Conservation (phyloP, 2,888 invertebrate species). For the Mamestra brassicae region DNA sequence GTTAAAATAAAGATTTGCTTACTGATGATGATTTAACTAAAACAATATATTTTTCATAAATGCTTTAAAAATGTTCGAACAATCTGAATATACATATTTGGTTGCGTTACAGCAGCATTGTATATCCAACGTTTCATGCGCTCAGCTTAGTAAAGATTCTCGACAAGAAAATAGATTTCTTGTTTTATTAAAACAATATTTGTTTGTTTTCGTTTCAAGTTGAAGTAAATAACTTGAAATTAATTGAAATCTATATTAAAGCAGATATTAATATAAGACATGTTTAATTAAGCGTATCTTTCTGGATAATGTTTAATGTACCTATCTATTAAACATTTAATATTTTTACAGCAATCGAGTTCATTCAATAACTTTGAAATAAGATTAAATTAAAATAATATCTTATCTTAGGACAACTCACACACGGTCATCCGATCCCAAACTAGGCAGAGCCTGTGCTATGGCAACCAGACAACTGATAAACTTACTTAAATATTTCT, state of each 20-base stretch:
- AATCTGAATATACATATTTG: neutral
- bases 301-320: neutral
- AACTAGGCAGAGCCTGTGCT: too few species aligned
- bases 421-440: too few species aligned
- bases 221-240: slow-evolving; percentile 7
- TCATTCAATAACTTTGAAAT: too few species aligned
- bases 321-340: neutral
- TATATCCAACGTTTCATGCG: neutral
- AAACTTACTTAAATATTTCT: too few species aligned
- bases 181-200: neutral
- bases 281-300: neutral
- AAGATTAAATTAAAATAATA: too few species aligned
- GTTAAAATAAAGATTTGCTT: too few species aligned
- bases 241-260: neutral
- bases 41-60: too few species aligned
- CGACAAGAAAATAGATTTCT: neutral
- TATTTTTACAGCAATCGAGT: too few species aligned
- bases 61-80: too few species aligned
- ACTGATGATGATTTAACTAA: too few species aligned
- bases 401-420: too few species aligned
- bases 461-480: too few species aligned
- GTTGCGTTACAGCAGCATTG: neutral
- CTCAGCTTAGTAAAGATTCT: neutral
- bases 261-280: neutral
- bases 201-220: neutral